phyloP scores from a whole-genome alignment of 1,140 invertebrate species.

The Micrasema minimum region DNA sequence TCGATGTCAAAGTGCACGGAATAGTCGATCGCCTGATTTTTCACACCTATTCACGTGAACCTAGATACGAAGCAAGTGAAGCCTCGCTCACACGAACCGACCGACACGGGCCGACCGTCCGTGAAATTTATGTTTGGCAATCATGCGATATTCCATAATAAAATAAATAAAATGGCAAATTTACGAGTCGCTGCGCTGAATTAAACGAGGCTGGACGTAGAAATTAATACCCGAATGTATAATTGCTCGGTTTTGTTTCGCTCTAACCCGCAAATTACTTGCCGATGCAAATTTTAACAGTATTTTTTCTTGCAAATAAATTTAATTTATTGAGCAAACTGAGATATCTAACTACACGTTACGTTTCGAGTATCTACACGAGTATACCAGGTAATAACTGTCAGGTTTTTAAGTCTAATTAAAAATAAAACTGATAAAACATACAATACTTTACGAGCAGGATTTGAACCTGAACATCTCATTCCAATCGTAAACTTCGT shows the following conservation, averaged over 20 bases:
- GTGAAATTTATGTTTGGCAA: constrained; percentile 50
- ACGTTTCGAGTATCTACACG: too few relatives aligned
- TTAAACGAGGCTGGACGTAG: constrained; percentile 47
- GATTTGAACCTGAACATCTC: too few relatives aligned
- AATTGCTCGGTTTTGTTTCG: constrained; percentile 43
- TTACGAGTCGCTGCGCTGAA: constrained; percentile 50
- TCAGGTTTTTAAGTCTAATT: too few relatives aligned
- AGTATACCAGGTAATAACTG: too few relatives aligned
- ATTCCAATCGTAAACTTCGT: too few relatives aligned
- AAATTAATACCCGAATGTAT: constrained; percentile 50
- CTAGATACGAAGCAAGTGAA: background rate
- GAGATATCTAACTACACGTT: too few relatives aligned
- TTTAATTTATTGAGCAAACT: too few relatives aligned
- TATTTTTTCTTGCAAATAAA: too few relatives aligned
- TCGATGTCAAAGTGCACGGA: constrained; percentile 33
- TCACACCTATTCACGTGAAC: constrained; percentile 30
- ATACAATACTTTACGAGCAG: too few relatives aligned
- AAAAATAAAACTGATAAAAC: too few relatives aligned
- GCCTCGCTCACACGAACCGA: constrained; percentile 3
- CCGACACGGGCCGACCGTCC: constrained; percentile 10
- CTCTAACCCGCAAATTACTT: constrained; percentile 10
- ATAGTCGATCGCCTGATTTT: constrained; percentile 28
- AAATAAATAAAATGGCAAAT: constrained; percentile 47
- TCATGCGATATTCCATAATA: constrained; percentile 50
- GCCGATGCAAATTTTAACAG: constrained; percentile 12